These are phyloP conservation scores for Drosophila equinoxialis DNA, from an alignment of 1,140 invertebrate species.

Conservation along the genomic window DNA sequence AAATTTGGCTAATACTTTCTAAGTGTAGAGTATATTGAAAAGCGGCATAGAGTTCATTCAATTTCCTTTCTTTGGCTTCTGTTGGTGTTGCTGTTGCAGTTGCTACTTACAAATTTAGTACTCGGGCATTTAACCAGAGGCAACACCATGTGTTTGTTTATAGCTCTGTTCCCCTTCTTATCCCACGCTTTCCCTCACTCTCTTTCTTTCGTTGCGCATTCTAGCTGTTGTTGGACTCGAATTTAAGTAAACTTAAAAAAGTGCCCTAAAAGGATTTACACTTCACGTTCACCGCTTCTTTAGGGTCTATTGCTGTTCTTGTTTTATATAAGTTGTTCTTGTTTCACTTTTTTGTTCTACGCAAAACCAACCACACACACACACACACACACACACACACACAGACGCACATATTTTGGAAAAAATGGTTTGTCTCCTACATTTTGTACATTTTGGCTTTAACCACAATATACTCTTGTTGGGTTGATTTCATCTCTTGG, in stretches of 20 bases:
- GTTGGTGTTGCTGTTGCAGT: constrained; percentile 1
- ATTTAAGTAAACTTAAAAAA: constrained; percentile 57
- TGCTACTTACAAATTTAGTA: constrained; percentile 9
- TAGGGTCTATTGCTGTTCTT: constrained; percentile 25
- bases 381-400: constrained; percentile 51
- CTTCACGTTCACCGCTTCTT: constrained; percentile 25
- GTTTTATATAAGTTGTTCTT: constrained; percentile 17
- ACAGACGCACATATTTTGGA: constrained; percentile 47
- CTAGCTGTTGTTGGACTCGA: constrained; percentile 39
- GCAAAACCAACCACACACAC: constrained; percentile 28
- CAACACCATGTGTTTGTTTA: constrained; percentile 22
- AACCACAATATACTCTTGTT: neutral
- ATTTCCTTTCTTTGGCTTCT: constrained; percentile 1
- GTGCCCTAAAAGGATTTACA: constrained; percentile 48
- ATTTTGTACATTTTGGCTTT: neutral
- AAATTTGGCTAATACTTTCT: too few species aligned
- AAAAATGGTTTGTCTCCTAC: neutral
- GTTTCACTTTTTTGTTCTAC: constrained; percentile 7
- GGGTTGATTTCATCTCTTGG: neutral
- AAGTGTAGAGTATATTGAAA: neutral
- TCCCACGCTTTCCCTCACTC: neutral
- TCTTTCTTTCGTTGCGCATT: neutral
- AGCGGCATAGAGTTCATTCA: neutral
- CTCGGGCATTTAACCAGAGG: constrained; percentile 10
- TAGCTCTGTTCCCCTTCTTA: neutral